phyloP scores from a whole-genome alignment of 2,113 vertebrate genomes.

The Nesogale talazaci region DNA sequence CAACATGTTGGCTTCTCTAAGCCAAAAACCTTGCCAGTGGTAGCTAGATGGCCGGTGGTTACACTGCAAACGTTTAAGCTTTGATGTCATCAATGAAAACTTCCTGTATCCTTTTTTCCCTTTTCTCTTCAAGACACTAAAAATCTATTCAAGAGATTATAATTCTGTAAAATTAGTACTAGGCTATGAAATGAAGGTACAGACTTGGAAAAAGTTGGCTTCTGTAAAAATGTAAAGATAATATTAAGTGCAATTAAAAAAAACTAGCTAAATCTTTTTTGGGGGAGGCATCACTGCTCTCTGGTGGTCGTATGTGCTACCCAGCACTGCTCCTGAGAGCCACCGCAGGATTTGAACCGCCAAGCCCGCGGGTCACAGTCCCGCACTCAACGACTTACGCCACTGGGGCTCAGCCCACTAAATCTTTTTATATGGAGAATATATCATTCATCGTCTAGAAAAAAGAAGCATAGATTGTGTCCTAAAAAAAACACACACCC shows the following conservation, averaged over 20 bases:
- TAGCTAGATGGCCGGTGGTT: slow-evolving; percentile 54
- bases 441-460: slow-evolving; percentile 66
- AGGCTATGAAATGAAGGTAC: slow-evolving; percentile 22
- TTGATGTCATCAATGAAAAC: slow-evolving; percentile 57
- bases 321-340: too few species aligned
- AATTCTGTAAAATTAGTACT: slow-evolving; percentile 34
- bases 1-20: slow-evolving; percentile 56
- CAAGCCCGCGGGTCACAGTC: too few species aligned
- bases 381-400: too few species aligned
- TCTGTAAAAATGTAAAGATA: slow-evolving; percentile 63
- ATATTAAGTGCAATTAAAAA: slow-evolving; percentile 52
- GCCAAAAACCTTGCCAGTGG: slow-evolving; percentile 35
- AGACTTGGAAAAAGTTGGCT: slow-evolving; percentile 56
- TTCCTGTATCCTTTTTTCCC: slow-evolving; percentile 56
- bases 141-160: slow-evolving; percentile 68
- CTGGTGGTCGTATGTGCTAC: too few species aligned
- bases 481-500: too few species aligned
- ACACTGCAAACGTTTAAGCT: slow-evolving; percentile 57
- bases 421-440: slow-evolving; percentile 71
- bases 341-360: too few species aligned
- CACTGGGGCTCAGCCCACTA: too few species aligned
- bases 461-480: slow-evolving; percentile 64
- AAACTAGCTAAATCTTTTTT: slow-evolving; percentile 54
- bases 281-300: too few species aligned
- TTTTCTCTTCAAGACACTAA: slow-evolving; percentile 70